Evolutionary conservation across 2,113 vertebrate genomes (phyloP).

Genomic region (Carollia perspicillata): DNA sequence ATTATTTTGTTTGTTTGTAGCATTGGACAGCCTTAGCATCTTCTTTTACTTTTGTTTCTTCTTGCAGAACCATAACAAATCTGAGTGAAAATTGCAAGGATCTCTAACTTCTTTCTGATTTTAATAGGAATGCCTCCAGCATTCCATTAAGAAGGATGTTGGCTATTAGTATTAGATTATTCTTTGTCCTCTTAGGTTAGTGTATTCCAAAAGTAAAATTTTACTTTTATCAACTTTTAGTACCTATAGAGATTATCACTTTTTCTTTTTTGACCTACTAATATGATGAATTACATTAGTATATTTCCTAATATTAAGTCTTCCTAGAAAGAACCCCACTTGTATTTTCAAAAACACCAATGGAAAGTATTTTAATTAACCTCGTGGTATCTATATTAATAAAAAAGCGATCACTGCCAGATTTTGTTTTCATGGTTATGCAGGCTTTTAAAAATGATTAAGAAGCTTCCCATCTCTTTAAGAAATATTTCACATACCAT

Average conservation of each 20-base stretch:
- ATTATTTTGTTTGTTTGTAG: background rate
- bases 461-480: background rate
- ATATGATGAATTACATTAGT: background rate
- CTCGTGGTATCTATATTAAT: background rate
- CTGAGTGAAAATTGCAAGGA: background rate
- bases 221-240: background rate
- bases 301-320: background rate
- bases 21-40: background rate
- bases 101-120: background rate
- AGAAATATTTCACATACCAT: background rate
- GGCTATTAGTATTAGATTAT: background rate
- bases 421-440: background rate
- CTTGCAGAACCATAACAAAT: background rate
- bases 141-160: background rate
- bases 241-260: background rate
- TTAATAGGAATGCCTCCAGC: background rate
- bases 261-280: background rate
- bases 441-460: background rate
- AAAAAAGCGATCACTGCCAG: background rate
- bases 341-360: background rate
- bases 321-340: background rate
- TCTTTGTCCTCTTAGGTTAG: background rate
- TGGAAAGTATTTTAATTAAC: slow-evolving; percentile 9
- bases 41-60: slow-evolving; percentile 28
- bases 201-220: background rate